These are phyloP conservation scores for Epizoanthus rinbou DNA, from an alignment of 92 coral and sea anemone species.

Conservation along the genomic window DNA sequence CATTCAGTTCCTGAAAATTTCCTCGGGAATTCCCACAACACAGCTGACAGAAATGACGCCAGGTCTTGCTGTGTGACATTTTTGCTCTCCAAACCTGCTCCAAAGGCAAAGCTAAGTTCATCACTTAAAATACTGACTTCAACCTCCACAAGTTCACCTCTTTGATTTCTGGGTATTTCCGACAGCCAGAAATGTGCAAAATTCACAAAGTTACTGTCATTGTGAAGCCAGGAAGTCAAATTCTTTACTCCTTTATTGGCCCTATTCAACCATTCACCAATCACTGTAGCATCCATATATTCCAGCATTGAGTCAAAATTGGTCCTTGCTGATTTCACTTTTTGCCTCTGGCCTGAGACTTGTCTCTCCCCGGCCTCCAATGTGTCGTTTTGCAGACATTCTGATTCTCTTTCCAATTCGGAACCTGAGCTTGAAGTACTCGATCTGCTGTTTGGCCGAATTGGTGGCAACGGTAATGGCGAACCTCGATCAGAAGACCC, in stretches of 20 bases:
- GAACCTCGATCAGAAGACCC: constrained; percentile 74
- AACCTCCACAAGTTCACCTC: constrained; percentile 68
- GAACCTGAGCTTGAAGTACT: constrained; percentile 48
- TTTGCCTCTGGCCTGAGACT: constrained; percentile 36
- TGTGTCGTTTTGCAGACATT: neutral
- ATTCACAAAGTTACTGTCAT: constrained; percentile 64
- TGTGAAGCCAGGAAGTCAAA: constrained; percentile 77
- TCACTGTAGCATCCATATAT: constrained; percentile 74
- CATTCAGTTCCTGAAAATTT: constrained; percentile 70
- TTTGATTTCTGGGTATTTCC: constrained; percentile 73
- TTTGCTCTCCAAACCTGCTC: constrained; percentile 67
- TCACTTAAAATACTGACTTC: constrained; percentile 81
- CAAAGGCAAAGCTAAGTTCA: constrained; percentile 81
- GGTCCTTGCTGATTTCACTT: constrained; percentile 47
- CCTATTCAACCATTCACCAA: constrained; percentile 79
- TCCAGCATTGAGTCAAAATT: constrained; percentile 68
- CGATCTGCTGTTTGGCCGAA: constrained; percentile 42
- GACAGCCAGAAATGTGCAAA: constrained; percentile 92
- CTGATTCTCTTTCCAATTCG: constrained; percentile 13
- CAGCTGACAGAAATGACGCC: constrained; percentile 57
- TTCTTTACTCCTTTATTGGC: constrained; percentile 65
- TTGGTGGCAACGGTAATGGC: constrained; percentile 88
- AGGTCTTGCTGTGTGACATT: constrained; percentile 60
- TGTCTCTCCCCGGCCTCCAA: constrained; percentile 15
- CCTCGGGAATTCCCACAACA: constrained; percentile 87